phyloP scores from a whole-genome alignment of 2,888 invertebrate genomes.

The Trissolcus brochymenae region DNA sequence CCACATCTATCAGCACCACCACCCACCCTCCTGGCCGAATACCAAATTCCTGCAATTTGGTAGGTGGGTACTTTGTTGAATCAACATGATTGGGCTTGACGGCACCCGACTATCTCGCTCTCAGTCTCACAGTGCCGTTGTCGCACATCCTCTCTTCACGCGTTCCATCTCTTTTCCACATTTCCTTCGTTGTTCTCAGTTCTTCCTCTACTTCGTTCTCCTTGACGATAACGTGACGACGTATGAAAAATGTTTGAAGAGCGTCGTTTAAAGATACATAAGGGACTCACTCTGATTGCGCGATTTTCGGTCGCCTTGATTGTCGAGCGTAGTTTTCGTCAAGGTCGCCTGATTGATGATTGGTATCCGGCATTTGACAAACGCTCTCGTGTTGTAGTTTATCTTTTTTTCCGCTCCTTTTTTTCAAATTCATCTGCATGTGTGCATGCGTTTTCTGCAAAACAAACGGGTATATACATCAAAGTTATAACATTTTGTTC shows the following conservation, averaged over 20 bases:
- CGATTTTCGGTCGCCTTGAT: conserved; percentile 39
- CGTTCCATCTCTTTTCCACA: conserved; percentile 7
- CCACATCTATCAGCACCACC: conserved; percentile 60
- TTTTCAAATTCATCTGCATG: too few relatives aligned
- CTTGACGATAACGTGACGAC: conserved; percentile 41
- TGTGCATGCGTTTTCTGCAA: too few relatives aligned
- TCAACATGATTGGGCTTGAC: conserved; percentile 76
- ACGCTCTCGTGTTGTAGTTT: too few relatives aligned
- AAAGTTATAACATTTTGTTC: too few relatives aligned
- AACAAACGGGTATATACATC: too few relatives aligned
- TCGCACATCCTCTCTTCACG: conserved; percentile 9
- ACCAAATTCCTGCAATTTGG: conserved; percentile 76
- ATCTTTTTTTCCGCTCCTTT: too few relatives aligned
- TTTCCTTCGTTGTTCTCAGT: conserved; percentile 44
- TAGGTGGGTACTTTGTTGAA: conserved; percentile 76
- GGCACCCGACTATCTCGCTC: conserved; percentile 63
- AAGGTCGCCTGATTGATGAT: conserved; percentile 24
- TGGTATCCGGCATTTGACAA: not conserved
- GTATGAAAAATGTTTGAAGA: conserved; percentile 49
- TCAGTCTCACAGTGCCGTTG: conserved; percentile 10
- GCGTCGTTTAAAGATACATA: conserved; percentile 31
- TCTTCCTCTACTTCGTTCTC: conserved; percentile 28
- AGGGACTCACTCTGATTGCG: conserved; percentile 15
- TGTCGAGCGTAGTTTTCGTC: conserved; percentile 15
- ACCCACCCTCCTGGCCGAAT: conserved; percentile 74